Evolutionary conservation across 2,888 invertebrate species (phyloP), one percentile per base, ranked within the genome.

Genomic region (Noctua janthe): DNA sequence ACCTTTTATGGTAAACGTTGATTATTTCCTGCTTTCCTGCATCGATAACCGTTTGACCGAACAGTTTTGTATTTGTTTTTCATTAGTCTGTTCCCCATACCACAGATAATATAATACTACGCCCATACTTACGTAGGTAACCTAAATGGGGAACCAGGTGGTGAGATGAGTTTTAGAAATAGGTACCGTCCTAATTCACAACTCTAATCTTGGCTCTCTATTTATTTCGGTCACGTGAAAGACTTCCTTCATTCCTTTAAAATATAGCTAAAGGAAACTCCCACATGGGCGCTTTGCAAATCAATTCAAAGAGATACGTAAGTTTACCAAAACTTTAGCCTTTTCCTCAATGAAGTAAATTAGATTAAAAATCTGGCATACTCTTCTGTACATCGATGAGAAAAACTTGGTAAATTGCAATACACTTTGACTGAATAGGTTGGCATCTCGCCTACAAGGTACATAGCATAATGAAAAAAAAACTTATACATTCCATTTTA

Each of bases 321-420:
- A 75, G 51, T 35, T 71, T n/a, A 6, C 23, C 35, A 54, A 75
- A 82, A 83, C 83, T 84, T 83, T 17, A 17, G 10, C 71, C 49
- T 35, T 67, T 66, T 54, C 71, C 15, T 77, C 49, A 49, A 43
- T 69, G 70, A 71, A 59, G 35, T 23, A 17, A 70, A 67, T 74
- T 71, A 51, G 67, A 86, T 86, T 83, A 74, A 84, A 82, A 83
- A 85, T 84, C 29, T 73, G 51, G 13, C 51, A 56, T 67, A 69
- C 20, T 13, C 3, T 11, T 51, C 70, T 49, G 11, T 43, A 71
- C 51, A 54, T 47, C 29, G 35, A 43, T 54, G 35, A 43, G 59
- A 29, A 8, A 56, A 47, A 69, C 80, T 84, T 79, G 7, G 13
- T 0, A 56, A 70, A 13, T 29, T n/a, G 15, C 47, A 35, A 10